phyloP scores from a whole-genome alignment of 2,888 invertebrate genomes.

The Escarpia spicata region DNA sequence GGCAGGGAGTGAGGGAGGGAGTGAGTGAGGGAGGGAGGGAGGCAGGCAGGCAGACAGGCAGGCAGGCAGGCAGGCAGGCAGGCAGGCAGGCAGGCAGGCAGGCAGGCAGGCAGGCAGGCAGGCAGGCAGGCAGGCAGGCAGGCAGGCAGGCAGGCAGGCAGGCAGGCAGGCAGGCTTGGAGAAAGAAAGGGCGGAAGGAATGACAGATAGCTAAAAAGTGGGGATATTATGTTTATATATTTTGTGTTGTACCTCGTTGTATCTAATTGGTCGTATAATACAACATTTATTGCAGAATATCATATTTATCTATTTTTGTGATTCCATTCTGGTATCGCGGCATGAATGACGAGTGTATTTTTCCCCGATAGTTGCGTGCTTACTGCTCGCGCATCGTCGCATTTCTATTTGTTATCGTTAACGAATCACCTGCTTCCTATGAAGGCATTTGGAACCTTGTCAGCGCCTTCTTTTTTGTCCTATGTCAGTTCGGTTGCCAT shows the following conservation, averaged over 20 bases:
- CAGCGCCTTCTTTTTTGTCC: background rate
- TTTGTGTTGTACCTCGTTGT: background rate
- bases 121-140: no score
- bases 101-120: no score
- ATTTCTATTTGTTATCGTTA: slow-evolving; percentile 5
- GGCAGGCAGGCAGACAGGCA: no score
- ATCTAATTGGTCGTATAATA: background rate
- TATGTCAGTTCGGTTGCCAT: slow-evolving; percentile 9
- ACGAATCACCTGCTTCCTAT: background rate
- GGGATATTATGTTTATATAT: background rate
- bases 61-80: no score
- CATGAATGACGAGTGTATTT: background rate
- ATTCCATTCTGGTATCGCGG: background rate
- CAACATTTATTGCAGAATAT: background rate
- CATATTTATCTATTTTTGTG: background rate
- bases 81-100: no score
- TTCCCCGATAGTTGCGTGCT: background rate
- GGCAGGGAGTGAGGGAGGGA: no score
- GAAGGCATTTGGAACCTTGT: no score
- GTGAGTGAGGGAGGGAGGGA: no score
- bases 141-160: no score
- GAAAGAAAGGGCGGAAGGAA: no score
- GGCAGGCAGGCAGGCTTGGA: no score
- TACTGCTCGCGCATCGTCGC: background rate
- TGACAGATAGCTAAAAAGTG: no score